A percentile compares a stretch with the other conserved stretches of the same genome.
phyloP scores from a whole-genome alignment of 2,797 vertebrate species.

The Rhinoraja longicauda region DNA sequence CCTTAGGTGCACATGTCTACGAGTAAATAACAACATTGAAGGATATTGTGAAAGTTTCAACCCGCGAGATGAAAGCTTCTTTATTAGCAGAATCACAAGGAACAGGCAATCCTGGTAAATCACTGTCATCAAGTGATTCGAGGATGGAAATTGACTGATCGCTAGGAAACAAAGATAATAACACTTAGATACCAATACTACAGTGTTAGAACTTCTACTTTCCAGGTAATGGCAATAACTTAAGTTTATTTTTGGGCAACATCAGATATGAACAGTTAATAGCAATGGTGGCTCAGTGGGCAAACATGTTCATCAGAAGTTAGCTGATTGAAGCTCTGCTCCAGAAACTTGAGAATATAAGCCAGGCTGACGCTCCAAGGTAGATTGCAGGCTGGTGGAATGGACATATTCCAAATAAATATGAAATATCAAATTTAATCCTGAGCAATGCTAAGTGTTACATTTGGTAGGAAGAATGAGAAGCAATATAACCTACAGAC shows the following conservation, averaged over 20 bases:
- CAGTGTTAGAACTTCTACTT: neutral
- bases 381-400: too few species aligned
- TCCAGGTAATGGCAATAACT: neutral
- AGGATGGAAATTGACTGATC: slow-evolving; percentile 52
- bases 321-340: neutral
- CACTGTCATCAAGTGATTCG: slow-evolving; percentile 56
- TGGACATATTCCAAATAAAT: too few species aligned
- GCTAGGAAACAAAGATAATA: slow-evolving; percentile 53
- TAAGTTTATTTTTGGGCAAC: too few species aligned
- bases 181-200: neutral
- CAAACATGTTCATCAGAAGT: too few species aligned
- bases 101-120: slow-evolving; percentile 46
- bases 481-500: too few species aligned
- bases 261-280: neutral
- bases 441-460: too few species aligned
- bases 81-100: slow-evolving; percentile 75
- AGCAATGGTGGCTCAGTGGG: neutral
- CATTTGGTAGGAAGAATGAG: too few species aligned
- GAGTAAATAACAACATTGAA: slow-evolving; percentile 50
- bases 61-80: slow-evolving; percentile 82
- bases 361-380: neutral
- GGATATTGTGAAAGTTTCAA: slow-evolving; percentile 94
- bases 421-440: too few species aligned
- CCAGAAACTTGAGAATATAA: neutral
- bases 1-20: neutral